Percentiles rank a stretch among this genome's conserved stretches.
Conservation (phyloP, 2,797 vertebrate genomes). For the Danio jaintianensis region DNA sequence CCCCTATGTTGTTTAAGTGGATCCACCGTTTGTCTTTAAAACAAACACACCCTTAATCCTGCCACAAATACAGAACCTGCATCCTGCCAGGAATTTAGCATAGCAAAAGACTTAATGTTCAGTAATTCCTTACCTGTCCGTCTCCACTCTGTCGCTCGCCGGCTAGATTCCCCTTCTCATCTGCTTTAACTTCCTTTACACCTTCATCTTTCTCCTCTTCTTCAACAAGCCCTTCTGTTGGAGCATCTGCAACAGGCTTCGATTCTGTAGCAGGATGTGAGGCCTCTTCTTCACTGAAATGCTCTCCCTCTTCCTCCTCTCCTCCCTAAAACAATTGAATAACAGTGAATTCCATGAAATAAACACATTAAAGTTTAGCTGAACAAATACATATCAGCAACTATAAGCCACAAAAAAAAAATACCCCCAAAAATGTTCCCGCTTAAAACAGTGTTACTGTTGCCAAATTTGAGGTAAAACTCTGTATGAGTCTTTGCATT, state of each 20-base stretch:
- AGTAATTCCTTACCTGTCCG: constrained; percentile 85
- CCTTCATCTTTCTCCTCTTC: constrained; percentile 69
- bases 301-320: constrained; percentile 76
- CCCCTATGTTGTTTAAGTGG: no score
- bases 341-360: no score
- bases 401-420: background rate
- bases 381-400: background rate
- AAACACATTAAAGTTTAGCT: background rate
- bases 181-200: constrained; percentile 79
- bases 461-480: no score
- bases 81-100: background rate
- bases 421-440: background rate
- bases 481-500: no score
- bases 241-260: constrained; percentile 76
- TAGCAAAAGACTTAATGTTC: background rate
- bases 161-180: constrained; percentile 85
- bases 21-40: no score
- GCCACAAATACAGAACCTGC: background rate
- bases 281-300: constrained; percentile 87
- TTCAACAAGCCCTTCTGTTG: constrained; percentile 73
- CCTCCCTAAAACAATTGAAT: constrained; percentile 74
- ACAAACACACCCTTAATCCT: no score
- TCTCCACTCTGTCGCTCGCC: constrained; percentile 97
- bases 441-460: no score
- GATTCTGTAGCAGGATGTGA: constrained; percentile 70